phyloP scores from a whole-genome alignment of 2,888 invertebrate species.

The Auanema sp. region DNA sequence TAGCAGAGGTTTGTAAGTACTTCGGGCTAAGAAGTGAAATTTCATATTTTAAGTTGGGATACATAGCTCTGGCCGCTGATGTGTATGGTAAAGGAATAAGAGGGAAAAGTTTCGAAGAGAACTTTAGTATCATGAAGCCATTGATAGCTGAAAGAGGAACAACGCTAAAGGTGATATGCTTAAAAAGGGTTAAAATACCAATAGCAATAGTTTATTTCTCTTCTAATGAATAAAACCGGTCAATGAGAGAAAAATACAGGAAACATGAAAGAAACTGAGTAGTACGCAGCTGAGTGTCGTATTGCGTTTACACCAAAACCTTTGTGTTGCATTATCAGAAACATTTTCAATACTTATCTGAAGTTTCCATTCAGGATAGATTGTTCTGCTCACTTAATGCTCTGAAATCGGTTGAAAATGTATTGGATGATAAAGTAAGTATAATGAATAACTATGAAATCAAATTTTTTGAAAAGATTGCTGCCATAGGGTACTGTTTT shows the following conservation, averaged over 20 bases:
- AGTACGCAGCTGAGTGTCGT: too few species aligned
- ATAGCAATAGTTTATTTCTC: too few species aligned
- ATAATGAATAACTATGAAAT: neutral
- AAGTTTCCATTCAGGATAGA: constrained; percentile 22
- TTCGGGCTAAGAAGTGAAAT: neutral
- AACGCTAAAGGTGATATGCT: constrained; percentile 30
- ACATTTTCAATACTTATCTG: too few species aligned
- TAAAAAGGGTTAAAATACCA: too few species aligned
- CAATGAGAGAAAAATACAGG: too few species aligned
- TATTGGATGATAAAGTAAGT: constrained; percentile 23
- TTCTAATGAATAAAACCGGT: too few species aligned
- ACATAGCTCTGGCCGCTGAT: constrained; percentile 55
- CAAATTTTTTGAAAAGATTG: constrained; percentile 37
- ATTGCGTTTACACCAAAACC: too few species aligned
- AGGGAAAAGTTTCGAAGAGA: constrained; percentile 40
- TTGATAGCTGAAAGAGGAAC: constrained; percentile 35
- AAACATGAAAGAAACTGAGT: too few species aligned
- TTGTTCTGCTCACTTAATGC: constrained; percentile 40
- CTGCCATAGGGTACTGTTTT: constrained; percentile 57
- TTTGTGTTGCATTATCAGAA: too few species aligned
- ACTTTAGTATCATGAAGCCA: constrained; percentile 40
- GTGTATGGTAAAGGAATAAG: constrained; percentile 55
- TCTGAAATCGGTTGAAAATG: constrained; percentile 34
- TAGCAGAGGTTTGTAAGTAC: constrained; percentile 38
- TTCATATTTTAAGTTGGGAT: constrained; percentile 43